Conservation (phyloP, 2,888 invertebrate genomes). For the Eudasyphora cyanicolor region DNA sequence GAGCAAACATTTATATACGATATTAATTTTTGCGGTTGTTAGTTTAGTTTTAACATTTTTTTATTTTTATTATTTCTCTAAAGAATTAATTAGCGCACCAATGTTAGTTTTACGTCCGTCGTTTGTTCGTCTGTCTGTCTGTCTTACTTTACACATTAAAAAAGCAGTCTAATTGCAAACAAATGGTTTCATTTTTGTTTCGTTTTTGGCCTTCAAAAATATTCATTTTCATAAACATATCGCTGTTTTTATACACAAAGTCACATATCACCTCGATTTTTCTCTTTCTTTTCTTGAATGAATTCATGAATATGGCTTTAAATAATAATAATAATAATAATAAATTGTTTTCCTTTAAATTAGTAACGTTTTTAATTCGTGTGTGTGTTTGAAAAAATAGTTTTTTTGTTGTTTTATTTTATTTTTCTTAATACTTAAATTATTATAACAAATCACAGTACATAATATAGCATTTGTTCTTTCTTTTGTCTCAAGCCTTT, state of each 20-base stretch:
- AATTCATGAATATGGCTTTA: too few relatives aligned
- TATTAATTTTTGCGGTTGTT: background rate
- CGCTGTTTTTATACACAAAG: slow-evolving; percentile 9
- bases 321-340: slow-evolving; percentile 6
- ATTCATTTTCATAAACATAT: slow-evolving; percentile 11
- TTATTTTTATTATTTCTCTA: slow-evolving; percentile 6
- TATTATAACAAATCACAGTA: slow-evolving; percentile 66
- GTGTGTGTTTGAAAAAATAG: slow-evolving; percentile 43
- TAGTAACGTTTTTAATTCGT: slow-evolving; percentile 40
- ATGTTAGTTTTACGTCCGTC: slow-evolving; percentile 47
- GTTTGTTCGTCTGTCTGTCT: background rate
- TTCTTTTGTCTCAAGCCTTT: slow-evolving; percentile 7
- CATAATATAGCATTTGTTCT: slow-evolving; percentile 57
- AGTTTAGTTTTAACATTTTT: background rate
- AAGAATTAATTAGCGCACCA: slow-evolving; percentile 60
- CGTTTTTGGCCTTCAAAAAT: slow-evolving; percentile 49
- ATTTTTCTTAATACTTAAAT: slow-evolving; percentile 55
- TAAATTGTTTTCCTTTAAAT: background rate
- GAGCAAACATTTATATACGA: slow-evolving; percentile 27
- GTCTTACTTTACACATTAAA: slow-evolving; percentile 58
- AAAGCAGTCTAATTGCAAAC: slow-evolving; percentile 65
- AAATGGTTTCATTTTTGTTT: slow-evolving; percentile 29
- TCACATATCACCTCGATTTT: background rate
- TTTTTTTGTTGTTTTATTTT: slow-evolving; percentile 23
- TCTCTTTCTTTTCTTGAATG: too few relatives aligned